These are phyloP conservation scores for Pocillopora damicornis DNA, from an alignment of 64 coral and sea anemone genomes.

Conservation along the genomic window DNA sequence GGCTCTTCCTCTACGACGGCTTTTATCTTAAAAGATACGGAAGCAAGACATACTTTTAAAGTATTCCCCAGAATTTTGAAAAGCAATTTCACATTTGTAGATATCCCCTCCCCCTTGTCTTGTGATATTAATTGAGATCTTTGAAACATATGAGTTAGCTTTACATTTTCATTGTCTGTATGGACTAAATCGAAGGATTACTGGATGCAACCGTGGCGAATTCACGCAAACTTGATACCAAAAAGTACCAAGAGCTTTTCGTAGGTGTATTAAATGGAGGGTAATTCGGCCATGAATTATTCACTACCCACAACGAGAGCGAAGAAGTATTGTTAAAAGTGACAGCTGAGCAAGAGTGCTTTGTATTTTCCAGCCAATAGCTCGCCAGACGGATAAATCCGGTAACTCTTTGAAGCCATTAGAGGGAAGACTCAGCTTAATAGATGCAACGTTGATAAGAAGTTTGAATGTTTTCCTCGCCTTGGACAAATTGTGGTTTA, in stretches of 20 bases:
- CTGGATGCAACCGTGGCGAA: background rate
- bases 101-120: too few relatives aligned
- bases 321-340: background rate
- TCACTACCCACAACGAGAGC: background rate
- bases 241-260: background rate
- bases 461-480: background rate
- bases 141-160: too few relatives aligned
- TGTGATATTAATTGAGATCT: too few relatives aligned
- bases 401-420: background rate
- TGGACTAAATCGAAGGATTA: background rate
- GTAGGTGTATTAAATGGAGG: background rate
- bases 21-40: too few relatives aligned
- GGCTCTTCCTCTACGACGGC: too few relatives aligned
- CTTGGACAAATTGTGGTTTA: conserved; percentile 3
- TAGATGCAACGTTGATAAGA: background rate
- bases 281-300: conserved; percentile 15
- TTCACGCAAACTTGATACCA: background rate
- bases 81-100: too few relatives aligned
- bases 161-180: too few relatives aligned
- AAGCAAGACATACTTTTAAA: too few relatives aligned
- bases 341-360: conserved; percentile 6
- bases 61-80: too few relatives aligned
- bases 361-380: background rate
- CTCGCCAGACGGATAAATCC: background rate
- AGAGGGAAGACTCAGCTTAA: background rate